A percentile compares a stretch with the other conserved stretches of the same genome.
phyloP scores from a whole-genome alignment of 2,888 invertebrate species.

The Beris morrisii region DNA sequence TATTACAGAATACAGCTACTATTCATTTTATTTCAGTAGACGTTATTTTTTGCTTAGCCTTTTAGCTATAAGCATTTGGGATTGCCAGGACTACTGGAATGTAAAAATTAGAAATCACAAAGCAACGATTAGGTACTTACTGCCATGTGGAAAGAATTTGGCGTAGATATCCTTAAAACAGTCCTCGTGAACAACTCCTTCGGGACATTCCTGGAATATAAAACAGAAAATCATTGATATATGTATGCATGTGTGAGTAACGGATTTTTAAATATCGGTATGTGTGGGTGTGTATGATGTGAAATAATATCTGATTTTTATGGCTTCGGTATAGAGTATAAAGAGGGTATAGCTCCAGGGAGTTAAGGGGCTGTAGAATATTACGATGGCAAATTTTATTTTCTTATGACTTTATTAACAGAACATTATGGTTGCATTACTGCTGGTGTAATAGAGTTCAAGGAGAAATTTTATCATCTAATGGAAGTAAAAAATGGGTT shows the following conservation, averaged over 20 bases:
- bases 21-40: background rate
- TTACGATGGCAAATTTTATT: too few relatives aligned
- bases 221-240: constrained; percentile 28
- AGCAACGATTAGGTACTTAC: constrained; percentile 65
- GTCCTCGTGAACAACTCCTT: constrained; percentile 95
- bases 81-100: too few relatives aligned
- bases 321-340: too few relatives aligned
- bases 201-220: constrained; percentile 89
- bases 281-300: background rate
- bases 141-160: constrained; percentile 97
- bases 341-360: too few relatives aligned
- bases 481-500: too few relatives aligned
- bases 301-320: background rate
- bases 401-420: too few relatives aligned
- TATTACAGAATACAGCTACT: background rate
- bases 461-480: too few relatives aligned
- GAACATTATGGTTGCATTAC: too few relatives aligned
- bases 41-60: background rate
- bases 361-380: too few relatives aligned
- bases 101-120: background rate
- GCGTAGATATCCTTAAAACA: constrained; percentile 97
- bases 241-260: background rate
- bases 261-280: background rate
- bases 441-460: too few relatives aligned
- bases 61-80: background rate